A percentile compares a stretch with the other conserved stretches of the same genome.
These are phyloP conservation scores for Ceraclea dissimilis DNA, from an alignment of 2,888 invertebrate genomes.

Conservation along the genomic window DNA sequence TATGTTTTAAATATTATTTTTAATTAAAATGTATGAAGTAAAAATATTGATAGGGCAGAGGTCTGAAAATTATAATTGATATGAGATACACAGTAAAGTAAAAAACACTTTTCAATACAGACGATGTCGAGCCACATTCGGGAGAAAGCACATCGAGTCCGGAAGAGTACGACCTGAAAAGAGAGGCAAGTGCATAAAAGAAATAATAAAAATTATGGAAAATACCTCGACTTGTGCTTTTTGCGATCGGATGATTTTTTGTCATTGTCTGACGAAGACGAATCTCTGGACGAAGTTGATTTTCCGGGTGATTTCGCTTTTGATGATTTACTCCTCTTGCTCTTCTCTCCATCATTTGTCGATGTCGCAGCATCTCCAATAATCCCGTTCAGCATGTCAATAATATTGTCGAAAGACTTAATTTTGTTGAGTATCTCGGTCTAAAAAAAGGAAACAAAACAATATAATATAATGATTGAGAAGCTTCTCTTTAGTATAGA, in stretches of 20 bases:
- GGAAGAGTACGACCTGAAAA: too few species aligned
- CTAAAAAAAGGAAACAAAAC: slow-evolving; percentile 38
- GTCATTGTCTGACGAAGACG: slow-evolving; percentile 18
- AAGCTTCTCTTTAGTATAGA: too few species aligned
- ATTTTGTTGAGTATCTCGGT: slow-evolving; percentile 70
- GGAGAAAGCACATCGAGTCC: too few species aligned
- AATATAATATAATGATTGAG: neutral
- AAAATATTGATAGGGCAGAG: too few species aligned
- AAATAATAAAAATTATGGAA: neutral
- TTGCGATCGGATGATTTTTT: slow-evolving; percentile 23
- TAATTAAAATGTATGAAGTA: too few species aligned
- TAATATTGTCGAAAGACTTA: slow-evolving; percentile 78
- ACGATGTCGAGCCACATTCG: too few species aligned
- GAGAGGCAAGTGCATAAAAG: too few species aligned
- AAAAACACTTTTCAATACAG: too few species aligned
- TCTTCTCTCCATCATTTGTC: slow-evolving; percentile 34
- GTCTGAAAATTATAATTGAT: too few species aligned
- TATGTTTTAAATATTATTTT: too few species aligned
- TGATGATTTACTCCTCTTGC: slow-evolving; percentile 17
- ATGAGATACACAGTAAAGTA: too few species aligned
- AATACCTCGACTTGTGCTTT: slow-evolving; percentile 43
- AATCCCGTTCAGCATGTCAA: slow-evolving; percentile 80
- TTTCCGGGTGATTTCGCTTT: slow-evolving; percentile 14
- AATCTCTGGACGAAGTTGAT: slow-evolving; percentile 29
- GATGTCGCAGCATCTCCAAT: slow-evolving; percentile 62